phyloP scores from a whole-genome alignment of 2,797 vertebrate genomes.

The Sebastolobus alascanus region DNA sequence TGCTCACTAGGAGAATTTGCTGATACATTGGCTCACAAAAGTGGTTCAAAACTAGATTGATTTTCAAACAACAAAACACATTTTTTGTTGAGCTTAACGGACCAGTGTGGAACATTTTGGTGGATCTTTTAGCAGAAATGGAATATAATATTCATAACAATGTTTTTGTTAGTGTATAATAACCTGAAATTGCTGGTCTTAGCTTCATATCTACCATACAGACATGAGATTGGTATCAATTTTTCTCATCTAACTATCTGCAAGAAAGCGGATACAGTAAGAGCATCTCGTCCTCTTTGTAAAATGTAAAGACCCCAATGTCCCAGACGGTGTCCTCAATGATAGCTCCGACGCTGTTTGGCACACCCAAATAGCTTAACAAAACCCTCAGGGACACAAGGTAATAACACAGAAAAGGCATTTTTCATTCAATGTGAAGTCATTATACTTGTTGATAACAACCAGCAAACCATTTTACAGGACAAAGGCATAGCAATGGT shows the following conservation, averaged over 20 bases:
- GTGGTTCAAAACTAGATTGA: too few species aligned
- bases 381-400: constrained; percentile 15
- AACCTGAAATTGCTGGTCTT: not conserved
- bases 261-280: not conserved
- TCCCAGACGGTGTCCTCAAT: not conserved
- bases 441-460: not conserved
- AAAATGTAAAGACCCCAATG: not conserved
- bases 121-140: not conserved
- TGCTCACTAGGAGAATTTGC: not conserved
- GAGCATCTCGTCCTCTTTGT: not conserved
- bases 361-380: constrained; percentile 6
- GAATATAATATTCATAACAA: not conserved
- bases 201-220: not conserved
- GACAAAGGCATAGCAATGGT: not conserved
- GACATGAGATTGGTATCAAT: too few species aligned
- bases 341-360: constrained; percentile 1
- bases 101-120: not conserved
- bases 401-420: not conserved
- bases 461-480: not conserved
- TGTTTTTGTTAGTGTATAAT: too few species aligned
- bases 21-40: not conserved
- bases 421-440: constrained; percentile 5
- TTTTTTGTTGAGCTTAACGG: not conserved
- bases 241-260: not conserved
- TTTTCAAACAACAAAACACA: not conserved